Evolutionary conservation across 2,888 invertebrate species (phyloP).

Genomic region (Entomobrya proxima): DNA sequence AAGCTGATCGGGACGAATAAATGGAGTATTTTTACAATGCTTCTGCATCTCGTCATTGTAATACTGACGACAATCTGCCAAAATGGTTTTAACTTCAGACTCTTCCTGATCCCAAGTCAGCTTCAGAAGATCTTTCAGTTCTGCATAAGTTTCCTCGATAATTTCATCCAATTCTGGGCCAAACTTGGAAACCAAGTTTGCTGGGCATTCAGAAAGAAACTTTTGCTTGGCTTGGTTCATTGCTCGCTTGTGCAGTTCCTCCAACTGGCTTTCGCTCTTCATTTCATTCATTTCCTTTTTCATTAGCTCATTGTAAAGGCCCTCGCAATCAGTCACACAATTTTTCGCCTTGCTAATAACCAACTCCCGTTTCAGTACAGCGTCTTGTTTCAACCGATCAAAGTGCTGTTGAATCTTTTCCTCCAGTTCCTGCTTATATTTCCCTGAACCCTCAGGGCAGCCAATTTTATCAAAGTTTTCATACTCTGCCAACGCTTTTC

Average conservation of each 20-base stretch:
- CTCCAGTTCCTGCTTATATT: neutral
- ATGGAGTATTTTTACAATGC: constrained; percentile 33
- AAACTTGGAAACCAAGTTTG: neutral
- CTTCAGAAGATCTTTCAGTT: neutral
- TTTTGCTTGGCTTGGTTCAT: neutral
- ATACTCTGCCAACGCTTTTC: neutral
- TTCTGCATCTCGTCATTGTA: constrained; percentile 62
- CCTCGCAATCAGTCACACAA: neutral
- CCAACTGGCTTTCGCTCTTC: neutral
- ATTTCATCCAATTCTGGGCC: neutral
- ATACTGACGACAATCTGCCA: neutral
- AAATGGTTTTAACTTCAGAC: neutral
- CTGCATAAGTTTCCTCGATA: constrained; percentile 4
- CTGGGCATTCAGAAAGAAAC: neutral
- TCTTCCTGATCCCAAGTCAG: constrained; percentile 6
- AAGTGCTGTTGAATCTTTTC: neutral
- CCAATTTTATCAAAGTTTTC: constrained; percentile 15
- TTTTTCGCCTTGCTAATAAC: neutral
- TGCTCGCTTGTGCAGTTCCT: neutral
- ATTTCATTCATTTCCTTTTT: neutral
- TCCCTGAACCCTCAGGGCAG: neutral
- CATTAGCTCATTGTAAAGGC: neutral
- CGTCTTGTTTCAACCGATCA: neutral
- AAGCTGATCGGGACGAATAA: constrained; percentile 34
- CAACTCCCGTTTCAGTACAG: neutral